Base-by-base conservation (phyloP, 2,113 vertebrate genomes). In the Corynorhinus townsendii region DNA sequence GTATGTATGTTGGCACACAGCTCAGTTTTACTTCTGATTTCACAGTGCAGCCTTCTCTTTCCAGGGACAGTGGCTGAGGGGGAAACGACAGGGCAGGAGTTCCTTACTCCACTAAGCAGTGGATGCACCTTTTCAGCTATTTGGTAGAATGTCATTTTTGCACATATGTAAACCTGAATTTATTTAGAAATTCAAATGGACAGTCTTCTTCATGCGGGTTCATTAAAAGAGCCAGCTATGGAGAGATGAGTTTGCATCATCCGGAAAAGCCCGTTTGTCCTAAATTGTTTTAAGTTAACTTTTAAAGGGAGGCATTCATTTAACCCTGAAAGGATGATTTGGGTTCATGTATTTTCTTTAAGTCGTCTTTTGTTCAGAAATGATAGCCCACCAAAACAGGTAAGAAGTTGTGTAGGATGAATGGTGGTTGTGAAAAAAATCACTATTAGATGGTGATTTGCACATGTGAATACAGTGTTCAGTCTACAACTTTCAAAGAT, bases 1-100 rank as follows among this genome's bases (percentile, higher is more conserved):
- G 19, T 62, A 24, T 24, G 1, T 20, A 10, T 24, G 11, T 30
- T 33, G 22, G 68, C 30, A 3, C 7, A 16, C 2, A 17, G 47
- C 33, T 54, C 30, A 4, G 47, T 81, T 95, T 93, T 92, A 72
- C 90, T 95, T 93, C 89, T 89, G 79, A 86, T 93, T 94, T 80
- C 38, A 75, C 7, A 1, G 43, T 15, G 35, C 35, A 43, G 66
- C 19, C 54, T 72, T 80, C 89, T 94, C 26, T 88, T 62, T 87
- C 62, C 52, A 54, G 49, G 83, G 69, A 69, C 24, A 26, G 72
- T 28, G 26, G 33, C 19, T 38, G 43, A 82, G 68, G 43, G 10
- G 24, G 28, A 47, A 28, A 38, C 45, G 0, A 2, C 22, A 11
- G 20, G 59, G 47, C 26, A 20, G 47, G 52, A 38, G 40, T n/a